These are phyloP conservation scores for Cydia pomonella DNA, from an alignment of 1,140 invertebrate species.

Conservation along the genomic window DNA sequence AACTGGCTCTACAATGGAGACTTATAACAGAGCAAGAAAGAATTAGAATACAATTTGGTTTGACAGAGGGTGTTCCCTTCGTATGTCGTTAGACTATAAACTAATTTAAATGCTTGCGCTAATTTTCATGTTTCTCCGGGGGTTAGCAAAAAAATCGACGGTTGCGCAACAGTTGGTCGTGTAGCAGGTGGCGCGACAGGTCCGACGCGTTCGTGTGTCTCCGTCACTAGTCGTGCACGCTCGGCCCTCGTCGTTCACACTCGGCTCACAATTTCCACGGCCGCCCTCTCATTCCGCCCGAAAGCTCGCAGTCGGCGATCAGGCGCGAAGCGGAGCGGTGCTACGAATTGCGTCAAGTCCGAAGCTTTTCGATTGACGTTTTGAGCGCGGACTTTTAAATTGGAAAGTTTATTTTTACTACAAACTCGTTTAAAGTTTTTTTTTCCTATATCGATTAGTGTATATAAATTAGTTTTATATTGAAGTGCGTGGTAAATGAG, in stretches of 20 bases:
- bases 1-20: slow-evolving; percentile 36
- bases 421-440: slow-evolving; percentile 31
- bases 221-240: slow-evolving; percentile 43
- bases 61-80: neutral
- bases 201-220: slow-evolving; percentile 46
- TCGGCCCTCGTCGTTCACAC: slow-evolving; percentile 44
- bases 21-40: slow-evolving; percentile 5
- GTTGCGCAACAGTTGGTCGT: slow-evolving; percentile 76
- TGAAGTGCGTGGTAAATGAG: slow-evolving; percentile 47
- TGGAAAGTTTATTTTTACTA: slow-evolving; percentile 15
- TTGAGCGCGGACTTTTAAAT: slow-evolving; percentile 21
- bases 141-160: slow-evolving; percentile 76
- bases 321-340: slow-evolving; percentile 61
- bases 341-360: slow-evolving; percentile 39
- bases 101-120: slow-evolving; percentile 49
- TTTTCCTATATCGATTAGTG: slow-evolving; percentile 29
- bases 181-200: slow-evolving; percentile 76
- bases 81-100: slow-evolving; percentile 35
- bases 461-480: slow-evolving; percentile 31
- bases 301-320: slow-evolving; percentile 74
- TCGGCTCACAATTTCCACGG: slow-evolving; percentile 66
- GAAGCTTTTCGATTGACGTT: slow-evolving; percentile 42
- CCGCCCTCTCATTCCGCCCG: slow-evolving; percentile 76
- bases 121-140: slow-evolving; percentile 64
- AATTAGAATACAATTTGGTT: neutral